Percentiles rank a stretch among this genome's conserved stretches.
phyloP scores from a whole-genome alignment of 2,113 vertebrate genomes.

The Pterocles gutturalis region DNA sequence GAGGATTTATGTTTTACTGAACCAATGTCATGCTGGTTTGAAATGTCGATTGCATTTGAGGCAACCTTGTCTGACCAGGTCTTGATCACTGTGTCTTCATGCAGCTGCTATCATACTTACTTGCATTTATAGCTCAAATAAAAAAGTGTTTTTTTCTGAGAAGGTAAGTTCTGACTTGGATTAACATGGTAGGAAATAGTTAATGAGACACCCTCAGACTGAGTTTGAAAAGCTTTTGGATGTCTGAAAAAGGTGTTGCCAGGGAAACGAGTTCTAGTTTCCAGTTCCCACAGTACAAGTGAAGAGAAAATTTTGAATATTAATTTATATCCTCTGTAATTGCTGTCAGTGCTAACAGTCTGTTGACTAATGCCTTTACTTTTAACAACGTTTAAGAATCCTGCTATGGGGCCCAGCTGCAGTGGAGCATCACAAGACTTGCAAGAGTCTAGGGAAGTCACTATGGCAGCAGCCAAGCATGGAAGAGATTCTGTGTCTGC shows the following conservation, averaged over 20 bases:
- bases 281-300: not conserved
- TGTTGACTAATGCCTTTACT: slow-evolving; percentile 10
- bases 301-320: not conserved
- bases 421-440: slow-evolving; percentile 92
- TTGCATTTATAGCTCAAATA: not conserved
- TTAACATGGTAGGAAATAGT: not conserved
- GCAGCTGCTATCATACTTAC: not conserved
- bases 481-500: slow-evolving; percentile 87
- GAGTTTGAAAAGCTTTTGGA: not conserved
- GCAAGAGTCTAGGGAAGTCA: slow-evolving; percentile 89
- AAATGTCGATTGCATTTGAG: not conserved
- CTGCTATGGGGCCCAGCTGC: slow-evolving; percentile 92
- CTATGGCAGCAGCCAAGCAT: slow-evolving; percentile 92
- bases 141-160: not conserved
- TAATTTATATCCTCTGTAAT: not conserved
- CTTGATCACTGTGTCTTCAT: not conserved
- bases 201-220: not conserved
- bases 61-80: not conserved
- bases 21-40: not conserved
- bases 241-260: slow-evolving; percentile 19
- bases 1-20: not conserved
- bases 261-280: not conserved
- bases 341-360: not conserved
- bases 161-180: not conserved
- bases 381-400: slow-evolving; percentile 74